These are phyloP conservation scores for Sylvilagus floridanus DNA, from an alignment of 2,797 vertebrate species.

Conservation along the genomic window DNA sequence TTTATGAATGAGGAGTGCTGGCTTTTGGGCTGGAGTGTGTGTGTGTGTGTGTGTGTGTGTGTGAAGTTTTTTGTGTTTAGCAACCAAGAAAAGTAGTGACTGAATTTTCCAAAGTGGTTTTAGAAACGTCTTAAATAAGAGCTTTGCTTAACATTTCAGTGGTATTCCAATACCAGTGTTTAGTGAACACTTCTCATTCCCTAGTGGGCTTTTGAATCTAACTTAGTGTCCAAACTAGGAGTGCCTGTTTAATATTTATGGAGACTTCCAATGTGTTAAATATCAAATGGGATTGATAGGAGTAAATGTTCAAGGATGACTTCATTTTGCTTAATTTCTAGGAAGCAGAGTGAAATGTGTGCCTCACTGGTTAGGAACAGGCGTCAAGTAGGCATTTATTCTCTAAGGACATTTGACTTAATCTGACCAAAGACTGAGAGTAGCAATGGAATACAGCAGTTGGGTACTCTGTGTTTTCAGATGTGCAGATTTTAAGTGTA, in stretches of 20 bases:
- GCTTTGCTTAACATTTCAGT: background rate
- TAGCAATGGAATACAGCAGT: background rate
- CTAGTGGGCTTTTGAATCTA: constrained; percentile 8
- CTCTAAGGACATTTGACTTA: background rate
- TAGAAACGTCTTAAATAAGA: constrained; percentile 49
- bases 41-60: background rate
- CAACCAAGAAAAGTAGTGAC: constrained; percentile 31
- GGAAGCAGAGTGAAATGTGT: background rate
- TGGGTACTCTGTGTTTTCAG: background rate
- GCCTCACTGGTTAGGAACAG: background rate
- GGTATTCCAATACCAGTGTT: background rate
- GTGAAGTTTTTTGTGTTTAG: background rate
- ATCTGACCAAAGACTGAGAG: background rate
- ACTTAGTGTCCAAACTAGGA: constrained; percentile 25
- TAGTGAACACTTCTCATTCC: background rate
- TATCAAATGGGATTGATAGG: constrained; percentile 11
- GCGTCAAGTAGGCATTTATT: background rate
- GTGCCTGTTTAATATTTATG: constrained; percentile 63
- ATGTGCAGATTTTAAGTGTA: background rate
- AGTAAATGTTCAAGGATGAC: constrained; percentile 19
- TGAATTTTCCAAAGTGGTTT: constrained; percentile 67
- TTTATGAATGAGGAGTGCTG: constrained; percentile 48
- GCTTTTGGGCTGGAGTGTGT: background rate
- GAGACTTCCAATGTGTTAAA: constrained; percentile 12
- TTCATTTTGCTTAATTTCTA: constrained; percentile 38